Percentiles rank a stretch among this genome's conserved stretches.
phyloP scores from a whole-genome alignment of 2,888 invertebrate species.

The Drosophila mimetica region DNA sequence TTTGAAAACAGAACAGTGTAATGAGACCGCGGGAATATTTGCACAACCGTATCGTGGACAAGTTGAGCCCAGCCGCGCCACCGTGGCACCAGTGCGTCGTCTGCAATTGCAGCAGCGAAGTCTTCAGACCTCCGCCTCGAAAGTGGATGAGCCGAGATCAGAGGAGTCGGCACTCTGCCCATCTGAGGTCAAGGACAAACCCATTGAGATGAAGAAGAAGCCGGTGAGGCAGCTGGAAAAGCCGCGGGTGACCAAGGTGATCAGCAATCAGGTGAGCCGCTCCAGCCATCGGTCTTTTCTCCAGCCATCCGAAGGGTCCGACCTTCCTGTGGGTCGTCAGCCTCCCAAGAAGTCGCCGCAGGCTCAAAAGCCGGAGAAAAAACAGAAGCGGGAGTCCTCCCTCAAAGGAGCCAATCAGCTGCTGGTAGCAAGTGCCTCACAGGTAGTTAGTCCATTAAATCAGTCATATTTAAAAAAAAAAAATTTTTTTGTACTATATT shows the following conservation, averaged over 20 bases:
- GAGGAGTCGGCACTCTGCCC: not conserved
- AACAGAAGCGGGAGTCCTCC: not conserved
- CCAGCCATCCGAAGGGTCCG: not conserved
- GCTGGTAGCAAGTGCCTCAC: conserved; percentile 45
- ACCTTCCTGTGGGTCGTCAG: not conserved
- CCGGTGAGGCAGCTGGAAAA: not conserved
- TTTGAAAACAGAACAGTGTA: too few relatives aligned
- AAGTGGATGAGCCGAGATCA: not conserved
- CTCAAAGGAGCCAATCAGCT: conserved; percentile 33
- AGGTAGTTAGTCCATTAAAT: conserved; percentile 18
- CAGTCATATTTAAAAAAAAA: too few relatives aligned
- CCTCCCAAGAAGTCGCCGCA: not conserved
- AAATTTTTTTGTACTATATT: too few relatives aligned
- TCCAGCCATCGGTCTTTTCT: conserved; percentile 7
- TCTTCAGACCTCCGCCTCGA: not conserved
- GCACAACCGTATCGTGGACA: too few relatives aligned
- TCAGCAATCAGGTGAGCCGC: conserved; percentile 18
- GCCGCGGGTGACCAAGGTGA: not conserved
- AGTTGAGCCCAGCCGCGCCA: not conserved
- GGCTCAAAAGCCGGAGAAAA: not conserved
- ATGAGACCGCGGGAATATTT: too few relatives aligned
- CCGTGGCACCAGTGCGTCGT: conserved; percentile 4
- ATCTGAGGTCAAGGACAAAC: not conserved
- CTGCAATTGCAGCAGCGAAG: conserved; percentile 2
- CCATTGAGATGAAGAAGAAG: too few relatives aligned